phyloP scores from a whole-genome alignment of 2,113 vertebrate species.

The Clarias magur region DNA sequence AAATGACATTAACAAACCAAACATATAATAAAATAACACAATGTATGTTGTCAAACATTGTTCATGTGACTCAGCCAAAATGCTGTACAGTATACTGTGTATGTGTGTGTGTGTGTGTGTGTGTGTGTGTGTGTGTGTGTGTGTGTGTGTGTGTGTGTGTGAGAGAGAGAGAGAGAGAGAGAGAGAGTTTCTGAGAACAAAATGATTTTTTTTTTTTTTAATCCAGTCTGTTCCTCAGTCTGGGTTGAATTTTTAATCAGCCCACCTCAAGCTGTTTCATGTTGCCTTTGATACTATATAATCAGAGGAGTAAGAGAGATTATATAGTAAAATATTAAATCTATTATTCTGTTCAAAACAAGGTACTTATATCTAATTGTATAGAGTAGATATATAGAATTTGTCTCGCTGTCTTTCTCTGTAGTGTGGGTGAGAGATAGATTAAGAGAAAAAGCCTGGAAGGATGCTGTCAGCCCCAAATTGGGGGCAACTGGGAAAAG shows the following conservation, averaged over 20 bases:
- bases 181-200: not conserved
- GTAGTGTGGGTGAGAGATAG: slow-evolving; percentile 1
- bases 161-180: not conserved
- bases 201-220: not conserved
- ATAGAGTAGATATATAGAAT: not conserved
- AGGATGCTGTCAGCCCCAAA: slow-evolving; percentile 27
- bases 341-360: not conserved
- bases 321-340: not conserved
- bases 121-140: not conserved
- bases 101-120: not conserved
- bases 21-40: not conserved
- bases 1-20: not conserved
- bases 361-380: not conserved
- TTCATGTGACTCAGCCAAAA: not conserved
- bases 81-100: not conserved
- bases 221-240: slow-evolving; percentile 30
- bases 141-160: not conserved
- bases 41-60: not conserved
- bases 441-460: slow-evolving; percentile 1
- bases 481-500: slow-evolving; percentile 47
- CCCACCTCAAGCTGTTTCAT: slow-evolving; percentile 33
- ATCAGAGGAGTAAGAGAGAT: not conserved
- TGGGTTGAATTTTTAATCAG: not conserved
- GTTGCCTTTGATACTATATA: slow-evolving; percentile 12
- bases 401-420: not conserved